Base-by-base conservation (phyloP, 2,113 vertebrate species). In the Oreochromis aureus region DNA sequence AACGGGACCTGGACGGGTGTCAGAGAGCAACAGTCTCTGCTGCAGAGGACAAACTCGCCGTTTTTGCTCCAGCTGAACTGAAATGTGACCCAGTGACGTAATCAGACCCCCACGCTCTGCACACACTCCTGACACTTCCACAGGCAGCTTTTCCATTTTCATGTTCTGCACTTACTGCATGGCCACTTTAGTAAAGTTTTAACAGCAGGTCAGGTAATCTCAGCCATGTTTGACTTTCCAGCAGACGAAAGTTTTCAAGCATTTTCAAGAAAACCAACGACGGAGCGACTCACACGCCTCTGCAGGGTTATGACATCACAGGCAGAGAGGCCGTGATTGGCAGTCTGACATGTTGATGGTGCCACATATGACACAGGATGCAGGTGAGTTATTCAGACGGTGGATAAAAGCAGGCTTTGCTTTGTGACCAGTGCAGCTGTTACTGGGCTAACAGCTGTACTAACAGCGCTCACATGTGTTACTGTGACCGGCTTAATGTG, bases 141-240 rank as follows among this genome's bases (percentile, higher is more conserved):
- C 61, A 12, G 61, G 61, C 10, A 0, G 18, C 32, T 32, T 34
- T 30, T 63, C 30, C 30, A 34, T 1, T 10, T n/a, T 39, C 10
- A 69, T 1, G 34, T 39, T 39, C 63, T 69, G 36, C 36, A 69
- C 36, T 22, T 24, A 0, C 36, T 71, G 12, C 5, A 6, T 44
- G 12, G 0, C 12, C n/a, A 9, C 36, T 71, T 24, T 3, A 66
- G 34, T 2, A 13, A 71, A 24, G 63, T 1, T 39, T 39, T 3
- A 66, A 22, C 34, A 66, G 19, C 34, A 0, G 3, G 0, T 3
- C 32, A 11, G 61, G 15, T 61, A 0, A 34, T 19, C 3, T 4
- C 39, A 13, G 19, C n/a, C 63, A 41, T 5, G 19, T 22, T 41
- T 22, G 32, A 22, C 10, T 22, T 22, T 58, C 3, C 56, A 59